phyloP scores from a whole-genome alignment of 64 coral and sea anemone genomes.

The Stylophora pistillata region DNA sequence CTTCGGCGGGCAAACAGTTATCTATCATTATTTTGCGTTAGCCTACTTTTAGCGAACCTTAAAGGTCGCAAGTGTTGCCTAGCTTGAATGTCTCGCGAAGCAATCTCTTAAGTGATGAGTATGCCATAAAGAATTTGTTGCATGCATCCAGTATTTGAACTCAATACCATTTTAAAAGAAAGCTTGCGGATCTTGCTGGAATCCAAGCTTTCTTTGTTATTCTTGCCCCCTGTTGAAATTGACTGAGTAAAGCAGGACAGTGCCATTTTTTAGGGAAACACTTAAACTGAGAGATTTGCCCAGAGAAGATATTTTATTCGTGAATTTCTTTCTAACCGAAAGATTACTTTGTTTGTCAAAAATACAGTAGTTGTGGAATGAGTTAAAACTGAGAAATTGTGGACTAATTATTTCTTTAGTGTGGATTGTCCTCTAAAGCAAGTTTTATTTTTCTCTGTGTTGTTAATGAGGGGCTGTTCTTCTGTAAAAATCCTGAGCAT shows the following conservation, averaged over 20 bases:
- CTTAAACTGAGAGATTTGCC: not conserved
- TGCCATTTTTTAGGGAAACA: not conserved
- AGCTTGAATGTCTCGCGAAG: not conserved
- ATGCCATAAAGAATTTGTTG: not conserved
- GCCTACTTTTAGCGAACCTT: not conserved
- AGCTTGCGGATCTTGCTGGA: not conserved
- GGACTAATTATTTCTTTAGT: not conserved
- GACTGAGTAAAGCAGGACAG: not conserved
- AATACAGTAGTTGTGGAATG: not conserved
- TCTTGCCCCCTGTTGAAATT: slow-evolving; percentile 20
- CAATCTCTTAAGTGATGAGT: not conserved
- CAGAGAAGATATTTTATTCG: not conserved
- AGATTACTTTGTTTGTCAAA: not conserved
- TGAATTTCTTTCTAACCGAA: not conserved
- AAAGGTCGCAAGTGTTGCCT: not conserved
- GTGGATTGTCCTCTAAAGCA: not conserved
- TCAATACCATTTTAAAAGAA: not conserved
- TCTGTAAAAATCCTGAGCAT: slow-evolving; percentile 28
- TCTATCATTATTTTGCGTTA: slow-evolving; percentile 12
- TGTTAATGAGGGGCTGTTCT: not conserved
- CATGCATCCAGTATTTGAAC: not conserved
- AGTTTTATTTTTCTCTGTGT: not conserved
- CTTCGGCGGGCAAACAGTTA: not conserved
- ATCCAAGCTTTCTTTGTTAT: not conserved
- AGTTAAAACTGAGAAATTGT: not conserved